phyloP scores from a whole-genome alignment of 2,113 vertebrate genomes.

The Calypte anna region DNA sequence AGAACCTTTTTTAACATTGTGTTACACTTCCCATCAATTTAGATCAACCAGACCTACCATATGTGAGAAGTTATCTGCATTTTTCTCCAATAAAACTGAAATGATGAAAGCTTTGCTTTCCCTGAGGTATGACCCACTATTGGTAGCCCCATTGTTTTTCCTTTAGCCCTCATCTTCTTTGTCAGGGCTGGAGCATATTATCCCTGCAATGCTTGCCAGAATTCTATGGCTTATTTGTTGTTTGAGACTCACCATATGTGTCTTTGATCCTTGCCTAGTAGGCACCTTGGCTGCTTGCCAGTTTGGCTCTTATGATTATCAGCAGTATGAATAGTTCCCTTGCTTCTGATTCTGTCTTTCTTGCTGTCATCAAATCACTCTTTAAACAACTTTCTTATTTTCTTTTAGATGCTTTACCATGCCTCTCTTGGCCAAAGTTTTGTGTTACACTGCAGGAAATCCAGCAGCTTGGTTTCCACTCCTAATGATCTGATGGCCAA shows the following conservation, averaged over 20 bases:
- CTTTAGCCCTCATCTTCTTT: conserved; percentile 46
- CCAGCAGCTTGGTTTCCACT: conserved; percentile 26
- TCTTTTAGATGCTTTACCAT: conserved; percentile 50
- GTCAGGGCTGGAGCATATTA: conserved; percentile 68
- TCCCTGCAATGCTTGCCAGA: conserved; percentile 61
- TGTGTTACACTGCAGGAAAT: conserved; percentile 25
- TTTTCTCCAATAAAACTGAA: conserved; percentile 72
- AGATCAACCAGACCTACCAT: conserved; percentile 73
- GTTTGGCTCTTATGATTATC: conserved; percentile 65
- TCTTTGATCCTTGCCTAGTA: conserved; percentile 75
- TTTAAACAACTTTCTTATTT: conserved; percentile 54
- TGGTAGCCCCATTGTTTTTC: conserved; percentile 55
- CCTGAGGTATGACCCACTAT: conserved; percentile 55
- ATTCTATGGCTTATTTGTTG: conserved; percentile 72
- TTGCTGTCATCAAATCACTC: conserved; percentile 66
- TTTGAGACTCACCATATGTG: conserved; percentile 75
- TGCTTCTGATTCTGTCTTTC: conserved; percentile 72
- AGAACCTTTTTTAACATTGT: conserved; percentile 66
- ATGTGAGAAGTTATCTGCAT: conserved; percentile 75
- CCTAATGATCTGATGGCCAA: conserved; percentile 27
- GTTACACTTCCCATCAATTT: conserved; percentile 71
- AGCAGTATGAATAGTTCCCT: conserved; percentile 67
- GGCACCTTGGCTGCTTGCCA: conserved; percentile 65
- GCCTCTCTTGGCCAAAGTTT: conserved; percentile 18
- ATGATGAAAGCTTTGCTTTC: conserved; percentile 74